Base-by-base conservation (phyloP, 2,888 invertebrate species). In the Brachypalpus laphriformis region DNA sequence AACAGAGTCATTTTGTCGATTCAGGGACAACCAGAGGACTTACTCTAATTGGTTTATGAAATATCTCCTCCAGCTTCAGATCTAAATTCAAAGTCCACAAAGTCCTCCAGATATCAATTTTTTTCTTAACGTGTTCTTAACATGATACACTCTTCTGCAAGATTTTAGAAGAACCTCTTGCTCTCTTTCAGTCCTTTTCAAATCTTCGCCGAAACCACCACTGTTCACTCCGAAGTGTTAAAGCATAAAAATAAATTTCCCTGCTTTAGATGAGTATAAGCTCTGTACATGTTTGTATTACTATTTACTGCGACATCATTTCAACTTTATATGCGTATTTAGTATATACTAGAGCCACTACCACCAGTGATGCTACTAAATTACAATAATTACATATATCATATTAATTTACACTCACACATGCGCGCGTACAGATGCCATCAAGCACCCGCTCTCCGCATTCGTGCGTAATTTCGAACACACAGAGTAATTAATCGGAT, bases 401-500 rank as follows among this genome's bases (percentile, higher is more conserved):
- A 85, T 76, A 85, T 85, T 81, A 81, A 85, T 76, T 81, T 66
- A 65, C 65, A 80, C 71, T 22, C 71, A 66, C 71, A 80, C 75
- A 70, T 71, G 75, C 56, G 57, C 57, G 65, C 56, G 31, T 75
- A 63, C 78, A 78, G 82, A 74, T 78, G 83, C 57, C 78, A 74
- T 78, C 61, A 74, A 68, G 66, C n/a, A 47, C 40, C 28, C 28
- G 14, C 31, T 28, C 31, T 47, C 57, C 9, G 61, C 40, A 59
- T 72, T 34, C 14, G 56, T 56, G 59, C 57, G 56, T 66, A 82
- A 70, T 81, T 85, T 81, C 71, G 61, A 76, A 75, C 66, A 83
- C 68, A 83, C 78, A 87, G 82, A 82, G 87, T 89, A 89, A 89
- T 89, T 89, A 90, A 89, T 89, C 90, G 88, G 86, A 88, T 90